Conservation (phyloP, 2,797 vertebrate species). For the Merluccius polli region DNA sequence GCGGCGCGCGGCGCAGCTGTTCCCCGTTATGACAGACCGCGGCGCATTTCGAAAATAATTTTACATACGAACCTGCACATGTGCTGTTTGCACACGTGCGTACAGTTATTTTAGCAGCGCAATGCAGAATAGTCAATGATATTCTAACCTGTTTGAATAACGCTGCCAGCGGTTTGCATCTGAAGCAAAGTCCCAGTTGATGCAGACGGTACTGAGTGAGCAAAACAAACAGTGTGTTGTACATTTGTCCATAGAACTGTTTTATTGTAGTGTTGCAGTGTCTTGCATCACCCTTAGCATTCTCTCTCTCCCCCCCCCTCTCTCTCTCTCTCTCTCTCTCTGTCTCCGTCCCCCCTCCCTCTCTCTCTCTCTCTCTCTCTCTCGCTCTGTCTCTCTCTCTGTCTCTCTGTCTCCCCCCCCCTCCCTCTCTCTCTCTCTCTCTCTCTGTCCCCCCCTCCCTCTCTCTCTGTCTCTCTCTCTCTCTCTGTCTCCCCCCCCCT, state of each 20-base stretch:
- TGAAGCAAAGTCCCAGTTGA: no score
- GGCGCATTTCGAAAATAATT: no score
- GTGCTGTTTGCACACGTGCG: no score
- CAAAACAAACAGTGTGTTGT: no score
- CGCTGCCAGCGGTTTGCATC: no score
- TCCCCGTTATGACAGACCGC: no score
- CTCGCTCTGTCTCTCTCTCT: not conserved
- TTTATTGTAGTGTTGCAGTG: not conserved
- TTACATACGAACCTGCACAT: not conserved
- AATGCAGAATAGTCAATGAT: no score
- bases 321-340: not conserved
- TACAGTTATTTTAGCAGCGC: no score
- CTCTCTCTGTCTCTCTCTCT: conserved; percentile 11
- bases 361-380: not conserved
- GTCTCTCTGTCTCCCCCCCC: not conserved
- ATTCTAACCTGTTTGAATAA: no score
- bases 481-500: not conserved
- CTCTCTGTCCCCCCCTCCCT: conserved; percentile 5
- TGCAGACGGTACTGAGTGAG: no score
- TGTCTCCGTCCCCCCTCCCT: not conserved
- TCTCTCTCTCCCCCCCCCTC: not conserved
- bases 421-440: conserved; percentile 1
- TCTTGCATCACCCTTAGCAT: not conserved
- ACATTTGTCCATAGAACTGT: no score
- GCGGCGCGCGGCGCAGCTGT: not conserved